These are phyloP conservation scores for Drosophila rubida DNA, from an alignment of 2,888 invertebrate genomes.

Conservation along the genomic window DNA sequence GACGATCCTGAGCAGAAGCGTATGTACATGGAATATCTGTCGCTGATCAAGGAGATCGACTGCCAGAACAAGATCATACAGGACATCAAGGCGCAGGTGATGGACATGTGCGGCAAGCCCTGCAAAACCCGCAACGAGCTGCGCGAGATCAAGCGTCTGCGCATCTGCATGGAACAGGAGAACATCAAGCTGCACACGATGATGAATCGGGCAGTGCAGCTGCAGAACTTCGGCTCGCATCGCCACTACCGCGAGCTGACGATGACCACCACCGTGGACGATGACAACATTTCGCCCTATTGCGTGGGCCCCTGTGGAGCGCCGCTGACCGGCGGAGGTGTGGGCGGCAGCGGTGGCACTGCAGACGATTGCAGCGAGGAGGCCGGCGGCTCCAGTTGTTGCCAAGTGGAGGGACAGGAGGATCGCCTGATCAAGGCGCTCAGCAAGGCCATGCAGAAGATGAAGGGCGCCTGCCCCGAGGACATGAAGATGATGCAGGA, in stretches of 20 bases:
- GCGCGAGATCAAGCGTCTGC: slow-evolving; percentile 75
- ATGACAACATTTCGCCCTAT: slow-evolving; percentile 76
- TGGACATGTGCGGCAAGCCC: slow-evolving; percentile 68
- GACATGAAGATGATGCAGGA: slow-evolving; percentile 76
- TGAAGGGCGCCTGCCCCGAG: slow-evolving; percentile 78
- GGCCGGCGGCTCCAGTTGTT: slow-evolving; percentile 30
- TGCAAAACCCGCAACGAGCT: slow-evolving; percentile 78
- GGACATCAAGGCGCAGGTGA: slow-evolving; percentile 78
- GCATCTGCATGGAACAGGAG: slow-evolving; percentile 82
- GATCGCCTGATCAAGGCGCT: slow-evolving; percentile 63
- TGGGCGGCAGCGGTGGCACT: slow-evolving; percentile 25
- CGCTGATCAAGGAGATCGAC: slow-evolving; percentile 80
- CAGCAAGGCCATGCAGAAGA: slow-evolving; percentile 74
- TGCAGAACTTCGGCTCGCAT: slow-evolving; percentile 82
- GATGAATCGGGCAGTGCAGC: slow-evolving; percentile 73
- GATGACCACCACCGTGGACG: slow-evolving; percentile 82
- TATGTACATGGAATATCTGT: slow-evolving; percentile 77
- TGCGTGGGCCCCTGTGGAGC: slow-evolving; percentile 35
- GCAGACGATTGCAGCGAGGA: slow-evolving; percentile 57
- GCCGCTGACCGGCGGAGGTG: slow-evolving; percentile 7
- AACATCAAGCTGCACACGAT: slow-evolving; percentile 80
- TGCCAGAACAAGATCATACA: slow-evolving; percentile 81
- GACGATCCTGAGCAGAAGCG: slow-evolving; percentile 79
- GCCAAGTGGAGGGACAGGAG: slow-evolving; percentile 55
- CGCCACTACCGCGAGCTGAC: slow-evolving; percentile 77